phyloP scores from a whole-genome alignment of 2,113 vertebrate genomes.

The Enhydra lutris region DNA sequence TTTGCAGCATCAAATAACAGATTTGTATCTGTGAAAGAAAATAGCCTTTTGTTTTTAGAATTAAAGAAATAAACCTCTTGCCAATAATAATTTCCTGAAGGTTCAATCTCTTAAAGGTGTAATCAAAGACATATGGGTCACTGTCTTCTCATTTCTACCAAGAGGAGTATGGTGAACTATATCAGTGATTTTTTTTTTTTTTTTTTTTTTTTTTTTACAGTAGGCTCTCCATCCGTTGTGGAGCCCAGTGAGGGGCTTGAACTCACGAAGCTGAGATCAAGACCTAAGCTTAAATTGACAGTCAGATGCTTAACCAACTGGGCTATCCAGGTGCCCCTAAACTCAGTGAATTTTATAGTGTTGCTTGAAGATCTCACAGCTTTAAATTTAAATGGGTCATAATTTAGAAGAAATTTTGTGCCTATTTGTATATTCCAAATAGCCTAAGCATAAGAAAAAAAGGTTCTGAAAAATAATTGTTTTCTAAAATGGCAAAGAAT shows the following conservation, averaged over 20 bases:
- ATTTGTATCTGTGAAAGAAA: constrained; percentile 70
- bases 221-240: background rate
- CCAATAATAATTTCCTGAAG: constrained; percentile 62
- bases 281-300: background rate
- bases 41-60: constrained; percentile 62
- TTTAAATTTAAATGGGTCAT: constrained; percentile 23
- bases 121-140: constrained; percentile 23
- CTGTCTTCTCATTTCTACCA: background rate
- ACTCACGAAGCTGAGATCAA: background rate
- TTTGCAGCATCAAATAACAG: constrained; percentile 59
- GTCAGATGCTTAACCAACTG: background rate
- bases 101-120: constrained; percentile 26
- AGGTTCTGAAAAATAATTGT: background rate
- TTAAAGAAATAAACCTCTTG: constrained; percentile 56
- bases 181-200: background rate
- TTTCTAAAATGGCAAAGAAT: background rate
- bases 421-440: background rate
- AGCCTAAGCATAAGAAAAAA: background rate
- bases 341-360: background rate
- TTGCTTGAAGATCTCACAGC: background rate
- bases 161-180: background rate
- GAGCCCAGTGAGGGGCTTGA: background rate
- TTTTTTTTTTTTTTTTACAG: background rate
- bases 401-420: background rate
- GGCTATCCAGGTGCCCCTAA: background rate